These are phyloP conservation scores for Cryptops parisi DNA, from an alignment of 2,888 invertebrate genomes.

Conservation along the genomic window DNA sequence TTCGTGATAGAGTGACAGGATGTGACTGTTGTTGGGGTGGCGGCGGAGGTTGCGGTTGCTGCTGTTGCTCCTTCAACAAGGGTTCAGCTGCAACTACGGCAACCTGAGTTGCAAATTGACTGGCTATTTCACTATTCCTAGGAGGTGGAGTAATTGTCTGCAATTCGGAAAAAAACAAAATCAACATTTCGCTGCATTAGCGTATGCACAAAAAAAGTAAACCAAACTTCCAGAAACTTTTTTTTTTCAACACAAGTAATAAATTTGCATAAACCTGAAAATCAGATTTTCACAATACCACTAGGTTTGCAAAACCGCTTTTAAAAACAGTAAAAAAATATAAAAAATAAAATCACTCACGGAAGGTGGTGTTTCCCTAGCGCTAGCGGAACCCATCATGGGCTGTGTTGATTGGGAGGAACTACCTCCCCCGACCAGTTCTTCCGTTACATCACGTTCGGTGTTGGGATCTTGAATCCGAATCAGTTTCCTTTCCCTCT, in stretches of 20 bases:
- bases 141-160: neutral
- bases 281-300: no score
- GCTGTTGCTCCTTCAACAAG: conserved; percentile 2
- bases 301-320: no score
- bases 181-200: no score
- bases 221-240: no score
- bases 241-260: no score
- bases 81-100: conserved; percentile 7
- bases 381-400: neutral
- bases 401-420: neutral
- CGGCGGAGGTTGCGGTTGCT: neutral
- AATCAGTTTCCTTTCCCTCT: conserved; percentile 9
- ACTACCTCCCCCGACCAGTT: conserved; percentile 1
- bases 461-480: conserved; percentile 11
- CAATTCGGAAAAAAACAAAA: neutral
- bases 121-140: conserved; percentile 9
- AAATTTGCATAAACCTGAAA: no score
- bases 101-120: conserved; percentile 19
- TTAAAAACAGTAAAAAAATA: no score
- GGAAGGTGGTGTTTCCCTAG: neutral
- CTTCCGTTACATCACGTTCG: conserved; percentile 8
- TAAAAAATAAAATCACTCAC: no score
- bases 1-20: neutral
- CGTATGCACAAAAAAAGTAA: no score
- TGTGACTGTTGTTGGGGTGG: neutral